Evolutionary conservation across 1,140 invertebrate species (phyloP).

Genomic region (Dreissena rostriformis): DNA sequence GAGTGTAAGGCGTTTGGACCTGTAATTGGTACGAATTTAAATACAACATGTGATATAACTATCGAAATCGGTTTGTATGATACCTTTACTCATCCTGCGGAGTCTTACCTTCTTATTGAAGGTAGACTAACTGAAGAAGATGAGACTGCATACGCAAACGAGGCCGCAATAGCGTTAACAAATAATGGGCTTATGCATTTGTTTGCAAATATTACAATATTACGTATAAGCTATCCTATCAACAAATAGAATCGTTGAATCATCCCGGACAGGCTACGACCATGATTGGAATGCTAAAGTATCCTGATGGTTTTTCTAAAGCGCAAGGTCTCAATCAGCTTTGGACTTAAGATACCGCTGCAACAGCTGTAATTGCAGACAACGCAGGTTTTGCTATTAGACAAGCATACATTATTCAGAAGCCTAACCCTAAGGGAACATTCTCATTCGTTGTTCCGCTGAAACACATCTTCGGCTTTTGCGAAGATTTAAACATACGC

Average conservation of each 20-base stretch:
- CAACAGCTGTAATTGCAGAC: not conserved
- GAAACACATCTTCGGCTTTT: not conserved
- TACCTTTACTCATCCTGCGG: constrained; percentile 1
- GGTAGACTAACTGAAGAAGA: not conserved
- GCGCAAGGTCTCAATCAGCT: not conserved
- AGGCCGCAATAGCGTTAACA: not conserved
- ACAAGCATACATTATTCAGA: not conserved
- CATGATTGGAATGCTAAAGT: constrained; percentile 1
- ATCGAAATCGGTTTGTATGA: not conserved
- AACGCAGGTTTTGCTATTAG: constrained; percentile 8
- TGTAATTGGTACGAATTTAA: constrained; percentile 2
- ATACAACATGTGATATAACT: not conserved
- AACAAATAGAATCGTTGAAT: constrained; percentile 1
- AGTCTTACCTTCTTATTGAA: not conserved
- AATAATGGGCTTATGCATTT: constrained; percentile 12
- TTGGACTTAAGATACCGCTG: constrained; percentile 4
- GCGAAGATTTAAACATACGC: not conserved
- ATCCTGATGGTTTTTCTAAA: constrained; percentile 5
- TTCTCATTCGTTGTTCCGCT: not conserved
- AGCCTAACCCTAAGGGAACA: constrained; percentile 10
- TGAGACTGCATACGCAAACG: not conserved
- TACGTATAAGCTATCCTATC: not conserved
- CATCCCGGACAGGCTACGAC: constrained; percentile 5
- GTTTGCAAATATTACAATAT: not conserved
- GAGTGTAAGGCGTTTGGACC: not conserved